Conservation (phyloP, 2,797 vertebrate species). For the Channa striata region DNA sequence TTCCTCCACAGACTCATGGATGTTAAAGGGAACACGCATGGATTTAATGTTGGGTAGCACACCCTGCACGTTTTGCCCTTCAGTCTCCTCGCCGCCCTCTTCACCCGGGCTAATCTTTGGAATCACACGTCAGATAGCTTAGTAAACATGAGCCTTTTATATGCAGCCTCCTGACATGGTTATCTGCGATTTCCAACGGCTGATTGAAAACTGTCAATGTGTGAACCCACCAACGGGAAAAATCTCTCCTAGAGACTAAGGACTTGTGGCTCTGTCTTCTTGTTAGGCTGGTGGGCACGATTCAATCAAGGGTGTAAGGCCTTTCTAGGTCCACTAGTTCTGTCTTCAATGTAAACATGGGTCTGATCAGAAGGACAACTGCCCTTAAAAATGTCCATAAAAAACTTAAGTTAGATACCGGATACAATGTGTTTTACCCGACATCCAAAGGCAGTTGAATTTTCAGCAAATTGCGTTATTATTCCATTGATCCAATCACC, state of each 20-base stretch:
- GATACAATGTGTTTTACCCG: no score
- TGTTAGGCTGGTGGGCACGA: accelerated
- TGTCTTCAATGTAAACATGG: not conserved
- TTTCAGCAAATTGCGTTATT: no score
- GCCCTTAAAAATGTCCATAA: no score
- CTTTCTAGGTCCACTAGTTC: not conserved
- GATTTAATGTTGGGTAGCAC: slow-evolving; percentile 24
- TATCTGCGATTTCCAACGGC: not conserved
- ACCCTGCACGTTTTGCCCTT: slow-evolving; percentile 8
- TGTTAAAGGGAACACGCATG: slow-evolving; percentile 1
- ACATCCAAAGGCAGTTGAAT: no score
- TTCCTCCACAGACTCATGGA: not conserved
- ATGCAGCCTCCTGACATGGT: slow-evolving; percentile 3
- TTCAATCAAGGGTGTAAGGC: not conserved
- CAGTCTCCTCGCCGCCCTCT: not conserved
- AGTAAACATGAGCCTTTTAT: not conserved
- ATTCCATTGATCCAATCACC: no score
- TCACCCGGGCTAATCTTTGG: not conserved
- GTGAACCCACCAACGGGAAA: not conserved
- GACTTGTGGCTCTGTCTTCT: not conserved
- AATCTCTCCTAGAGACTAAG: not conserved
- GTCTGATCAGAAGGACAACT: not conserved
- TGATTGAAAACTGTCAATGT: not conserved
- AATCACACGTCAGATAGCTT: slow-evolving; percentile 3
- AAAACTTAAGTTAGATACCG: no score